Percentiles rank a stretch among this genome's conserved stretches.
These are phyloP conservation scores for Parelbella ahira DNA, from an alignment of 2,888 invertebrate species.

Conservation along the genomic window DNA sequence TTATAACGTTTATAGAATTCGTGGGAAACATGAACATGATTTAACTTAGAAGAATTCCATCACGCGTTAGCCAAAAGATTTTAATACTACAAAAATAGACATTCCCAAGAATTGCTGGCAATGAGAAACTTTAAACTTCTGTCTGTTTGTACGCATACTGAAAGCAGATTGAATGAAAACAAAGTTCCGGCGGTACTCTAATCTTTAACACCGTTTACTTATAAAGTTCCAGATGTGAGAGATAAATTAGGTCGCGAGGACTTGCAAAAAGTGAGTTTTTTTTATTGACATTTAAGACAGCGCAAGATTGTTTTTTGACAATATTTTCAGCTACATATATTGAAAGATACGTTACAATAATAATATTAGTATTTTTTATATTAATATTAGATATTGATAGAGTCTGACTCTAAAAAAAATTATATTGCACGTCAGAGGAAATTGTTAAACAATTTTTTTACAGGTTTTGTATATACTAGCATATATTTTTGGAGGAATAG, in stretches of 20 bases:
- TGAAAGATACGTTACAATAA: too few species aligned
- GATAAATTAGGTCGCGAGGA: not conserved
- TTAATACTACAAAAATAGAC: conserved; percentile 13
- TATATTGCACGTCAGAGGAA: too few species aligned
- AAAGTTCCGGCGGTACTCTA: not conserved
- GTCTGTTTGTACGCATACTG: not conserved
- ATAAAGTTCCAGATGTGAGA: not conserved
- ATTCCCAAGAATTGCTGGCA: conserved; percentile 20
- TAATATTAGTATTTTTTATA: too few species aligned
- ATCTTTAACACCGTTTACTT: not conserved
- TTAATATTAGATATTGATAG: too few species aligned
- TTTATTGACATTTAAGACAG: too few species aligned
- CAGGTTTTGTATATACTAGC: too few species aligned
- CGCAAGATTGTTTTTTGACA: too few species aligned
- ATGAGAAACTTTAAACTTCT: conserved; percentile 26
- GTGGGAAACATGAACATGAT: conserved; percentile 6
- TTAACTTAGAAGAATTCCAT: conserved; percentile 11
- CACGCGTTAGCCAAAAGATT: conserved; percentile 7
- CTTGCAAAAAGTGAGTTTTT: too few species aligned
- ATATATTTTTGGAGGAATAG: too few species aligned
- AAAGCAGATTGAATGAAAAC: conserved; percentile 9
- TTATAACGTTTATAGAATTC: conserved; percentile 6
- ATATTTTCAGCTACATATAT: too few species aligned
- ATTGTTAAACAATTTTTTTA: too few species aligned
- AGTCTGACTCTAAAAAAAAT: too few species aligned